Evolutionary conservation across 2,797 vertebrate species (phyloP).

Genomic region (Alauda arvensis): DNA sequence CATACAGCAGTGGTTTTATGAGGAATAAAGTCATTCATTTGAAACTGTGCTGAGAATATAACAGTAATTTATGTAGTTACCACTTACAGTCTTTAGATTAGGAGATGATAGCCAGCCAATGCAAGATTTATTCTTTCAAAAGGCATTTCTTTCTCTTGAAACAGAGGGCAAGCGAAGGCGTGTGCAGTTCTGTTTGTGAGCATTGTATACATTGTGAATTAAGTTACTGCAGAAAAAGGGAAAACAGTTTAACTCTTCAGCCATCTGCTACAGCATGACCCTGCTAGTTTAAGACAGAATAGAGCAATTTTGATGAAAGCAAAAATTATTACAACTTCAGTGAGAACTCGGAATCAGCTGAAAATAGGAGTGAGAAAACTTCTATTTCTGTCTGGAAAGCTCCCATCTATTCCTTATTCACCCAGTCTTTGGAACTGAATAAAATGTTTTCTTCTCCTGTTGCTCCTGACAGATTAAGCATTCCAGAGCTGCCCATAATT

Average conservation of each 20-base stretch:
- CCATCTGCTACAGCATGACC: background rate
- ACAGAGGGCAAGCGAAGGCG: background rate
- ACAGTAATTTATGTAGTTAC: constrained; percentile 2
- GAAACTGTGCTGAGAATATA: background rate
- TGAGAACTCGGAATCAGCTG: background rate
- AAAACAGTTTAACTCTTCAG: constrained; percentile 1
- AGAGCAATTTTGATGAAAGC: background rate
- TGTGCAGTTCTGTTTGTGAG: background rate
- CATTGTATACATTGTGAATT: background rate
- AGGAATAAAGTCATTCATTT: background rate
- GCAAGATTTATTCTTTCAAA: background rate
- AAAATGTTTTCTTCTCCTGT: background rate
- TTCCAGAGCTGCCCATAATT: constrained; percentile 38
- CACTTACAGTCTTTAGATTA: background rate
- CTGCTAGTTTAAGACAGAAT: background rate
- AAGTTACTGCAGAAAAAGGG: background rate
- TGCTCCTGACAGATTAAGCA: constrained; percentile 46
- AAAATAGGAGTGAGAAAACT: background rate
- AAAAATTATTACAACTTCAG: background rate
- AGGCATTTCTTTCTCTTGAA: background rate
- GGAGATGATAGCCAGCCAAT: background rate
- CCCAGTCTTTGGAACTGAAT: background rate
- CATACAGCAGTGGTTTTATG: background rate
- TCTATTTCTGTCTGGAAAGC: background rate
- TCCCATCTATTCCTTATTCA: background rate